Percentiles rank a stretch among this genome's conserved stretches.
These are phyloP conservation scores for Eulemur rubriventer DNA, from an alignment of 2,797 vertebrate genomes.

Conservation along the genomic window DNA sequence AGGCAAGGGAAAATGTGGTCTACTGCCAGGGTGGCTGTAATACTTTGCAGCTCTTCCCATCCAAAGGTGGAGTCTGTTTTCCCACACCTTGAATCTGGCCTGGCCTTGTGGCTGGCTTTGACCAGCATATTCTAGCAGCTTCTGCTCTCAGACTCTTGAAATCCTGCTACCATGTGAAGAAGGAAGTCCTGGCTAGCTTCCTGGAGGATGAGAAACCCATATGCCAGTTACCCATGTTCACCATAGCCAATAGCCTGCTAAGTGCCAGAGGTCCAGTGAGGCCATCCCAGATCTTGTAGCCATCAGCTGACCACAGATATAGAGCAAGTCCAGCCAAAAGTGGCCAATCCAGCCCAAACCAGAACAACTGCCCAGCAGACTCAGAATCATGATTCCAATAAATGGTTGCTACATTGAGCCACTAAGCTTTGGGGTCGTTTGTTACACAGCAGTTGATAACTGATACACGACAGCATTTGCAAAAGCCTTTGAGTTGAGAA, in stretches of 20 bases:
- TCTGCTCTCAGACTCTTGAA: not conserved
- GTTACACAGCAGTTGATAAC: not conserved
- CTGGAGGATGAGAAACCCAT: not conserved
- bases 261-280: not conserved
- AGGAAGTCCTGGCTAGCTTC: not conserved
- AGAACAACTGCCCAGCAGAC: not conserved
- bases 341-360: not conserved
- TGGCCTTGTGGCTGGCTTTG: not conserved
- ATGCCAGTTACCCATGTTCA: not conserved
- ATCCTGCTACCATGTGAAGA: not conserved
- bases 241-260: not conserved
- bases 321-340: not conserved
- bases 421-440: not conserved
- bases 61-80: not conserved
- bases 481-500: not conserved
- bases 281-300: not conserved
- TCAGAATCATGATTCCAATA: not conserved
- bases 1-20: not conserved
- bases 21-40: not conserved
- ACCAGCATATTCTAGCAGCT: not conserved
- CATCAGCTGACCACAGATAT: not conserved
- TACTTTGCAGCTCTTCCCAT: not conserved
- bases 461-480: not conserved
- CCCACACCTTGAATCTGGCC: not conserved
- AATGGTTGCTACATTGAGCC: not conserved